Evolutionary conservation across 64 coral and sea anemone species (phyloP).

Genomic region (Montipora efflorescens): DNA sequence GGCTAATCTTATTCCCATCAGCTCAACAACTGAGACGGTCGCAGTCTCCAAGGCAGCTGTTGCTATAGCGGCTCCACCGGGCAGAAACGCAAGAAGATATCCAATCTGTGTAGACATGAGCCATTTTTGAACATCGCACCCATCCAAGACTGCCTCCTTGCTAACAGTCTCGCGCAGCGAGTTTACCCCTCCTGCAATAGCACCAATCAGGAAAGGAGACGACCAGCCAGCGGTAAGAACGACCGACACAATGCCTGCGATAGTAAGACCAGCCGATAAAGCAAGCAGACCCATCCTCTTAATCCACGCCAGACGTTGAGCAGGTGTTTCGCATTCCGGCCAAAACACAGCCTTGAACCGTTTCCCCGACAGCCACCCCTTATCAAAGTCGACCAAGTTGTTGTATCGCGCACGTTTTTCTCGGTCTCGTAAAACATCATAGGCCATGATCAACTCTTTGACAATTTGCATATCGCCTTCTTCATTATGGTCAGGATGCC

Average conservation of each 20-base stretch:
- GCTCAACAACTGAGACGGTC: background rate
- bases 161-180: background rate
- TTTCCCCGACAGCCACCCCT: conserved; percentile 42
- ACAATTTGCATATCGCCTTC: conserved; percentile 41
- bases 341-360: conserved; percentile 62
- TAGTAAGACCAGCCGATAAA: conserved; percentile 13
- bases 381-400: conserved; percentile 59
- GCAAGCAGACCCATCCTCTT: conserved; percentile 21
- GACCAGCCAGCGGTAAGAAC: background rate
- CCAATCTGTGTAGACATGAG: background rate
- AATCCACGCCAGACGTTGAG: conserved; percentile 17
- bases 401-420: conserved; percentile 66
- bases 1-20: conserved; percentile 7
- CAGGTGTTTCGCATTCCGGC: conserved; percentile 65
- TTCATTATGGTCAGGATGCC: background rate
- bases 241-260: background rate
- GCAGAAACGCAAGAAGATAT: background rate
- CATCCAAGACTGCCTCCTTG: conserved; percentile 40
- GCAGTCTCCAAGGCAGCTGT: background rate
- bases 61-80: conserved; percentile 46
- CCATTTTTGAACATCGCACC: conserved; percentile 24
- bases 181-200: background rate
- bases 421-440: conserved; percentile 37
- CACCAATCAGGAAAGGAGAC: background rate
- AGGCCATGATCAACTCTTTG: conserved; percentile 54